These are phyloP conservation scores for Gadopsis bispinosus DNA, from an alignment of 2,797 vertebrate species.

Conservation along the genomic window DNA sequence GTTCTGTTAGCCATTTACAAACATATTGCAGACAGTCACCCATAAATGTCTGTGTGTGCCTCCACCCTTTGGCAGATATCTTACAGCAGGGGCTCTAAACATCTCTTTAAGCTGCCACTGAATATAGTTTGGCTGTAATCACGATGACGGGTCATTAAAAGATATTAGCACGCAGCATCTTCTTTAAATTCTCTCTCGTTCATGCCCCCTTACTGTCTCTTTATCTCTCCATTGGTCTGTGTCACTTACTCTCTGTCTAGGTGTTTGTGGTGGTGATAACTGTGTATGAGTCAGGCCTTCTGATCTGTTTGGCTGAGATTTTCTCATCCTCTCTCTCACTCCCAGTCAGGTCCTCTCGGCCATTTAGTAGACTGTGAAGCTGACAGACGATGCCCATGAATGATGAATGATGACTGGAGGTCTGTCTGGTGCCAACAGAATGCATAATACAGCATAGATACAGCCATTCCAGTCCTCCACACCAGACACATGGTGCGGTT, in stretches of 20 bases:
- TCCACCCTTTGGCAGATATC: constrained; percentile 42
- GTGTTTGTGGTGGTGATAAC: constrained; percentile 44
- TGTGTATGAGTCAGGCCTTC: constrained; percentile 54
- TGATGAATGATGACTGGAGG: constrained; percentile 75
- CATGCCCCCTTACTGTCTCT: constrained; percentile 15
- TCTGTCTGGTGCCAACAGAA: constrained; percentile 72
- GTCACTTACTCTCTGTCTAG: constrained; percentile 17
- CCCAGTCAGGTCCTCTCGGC: constrained; percentile 57
- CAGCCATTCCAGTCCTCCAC: constrained; percentile 35
- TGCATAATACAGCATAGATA: constrained; percentile 64
- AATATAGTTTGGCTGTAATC: constrained; percentile 17
- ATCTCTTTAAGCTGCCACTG: constrained; percentile 31
- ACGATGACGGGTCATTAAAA: constrained; percentile 12
- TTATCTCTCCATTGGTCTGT: constrained; percentile 23
- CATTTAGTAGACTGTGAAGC: constrained; percentile 69
- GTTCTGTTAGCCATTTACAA: constrained; percentile 65
- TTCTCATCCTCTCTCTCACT: constrained; percentile 38
- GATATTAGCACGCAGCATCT: constrained; percentile 26
- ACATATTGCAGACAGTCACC: constrained; percentile 52
- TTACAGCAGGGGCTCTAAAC: constrained; percentile 25
- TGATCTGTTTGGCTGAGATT: constrained; percentile 49
- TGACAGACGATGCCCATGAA: constrained; percentile 78
- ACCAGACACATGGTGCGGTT: constrained; percentile 49
- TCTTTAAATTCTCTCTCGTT: constrained; percentile 1
- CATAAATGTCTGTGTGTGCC: constrained; percentile 57